phyloP scores from a whole-genome alignment of 2,797 vertebrate genomes.

The Malurus splendens region DNA sequence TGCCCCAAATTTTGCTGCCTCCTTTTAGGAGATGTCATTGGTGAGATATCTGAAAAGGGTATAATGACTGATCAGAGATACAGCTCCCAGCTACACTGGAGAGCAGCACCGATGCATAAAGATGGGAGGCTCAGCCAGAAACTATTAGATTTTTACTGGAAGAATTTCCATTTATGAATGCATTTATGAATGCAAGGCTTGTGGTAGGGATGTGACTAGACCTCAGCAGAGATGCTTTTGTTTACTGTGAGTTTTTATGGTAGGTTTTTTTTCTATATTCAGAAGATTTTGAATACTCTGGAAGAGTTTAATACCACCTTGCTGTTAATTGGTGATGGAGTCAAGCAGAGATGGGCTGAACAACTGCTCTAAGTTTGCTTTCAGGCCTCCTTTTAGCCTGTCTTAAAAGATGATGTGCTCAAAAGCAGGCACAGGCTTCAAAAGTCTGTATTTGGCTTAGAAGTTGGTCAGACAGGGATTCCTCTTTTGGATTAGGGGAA shows the following conservation, averaged over 20 bases:
- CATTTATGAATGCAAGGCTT: neutral
- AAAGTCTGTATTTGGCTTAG: neutral
- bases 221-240: neutral
- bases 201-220: neutral
- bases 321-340: neutral
- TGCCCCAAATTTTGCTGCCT: conserved; percentile 54
- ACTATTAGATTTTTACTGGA: neutral
- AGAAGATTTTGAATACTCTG: neutral
- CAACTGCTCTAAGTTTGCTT: neutral
- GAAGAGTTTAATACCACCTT: neutral
- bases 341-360: neutral
- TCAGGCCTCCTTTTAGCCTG: neutral
- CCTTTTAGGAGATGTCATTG: conserved; percentile 25
- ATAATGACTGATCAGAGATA: neutral
- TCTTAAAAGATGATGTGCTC: neutral
- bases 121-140: neutral
- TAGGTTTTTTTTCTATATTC: neutral
- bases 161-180: neutral
- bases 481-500: neutral
- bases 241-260: neutral
- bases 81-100: neutral
- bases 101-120: neutral
- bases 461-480: neutral
- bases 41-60: neutral
- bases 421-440: neutral